Evolutionary conservation across 2,797 vertebrate genomes (phyloP), one percentile per base, ranked within the genome.

Genomic region (Intellagama lesueurii): DNA sequence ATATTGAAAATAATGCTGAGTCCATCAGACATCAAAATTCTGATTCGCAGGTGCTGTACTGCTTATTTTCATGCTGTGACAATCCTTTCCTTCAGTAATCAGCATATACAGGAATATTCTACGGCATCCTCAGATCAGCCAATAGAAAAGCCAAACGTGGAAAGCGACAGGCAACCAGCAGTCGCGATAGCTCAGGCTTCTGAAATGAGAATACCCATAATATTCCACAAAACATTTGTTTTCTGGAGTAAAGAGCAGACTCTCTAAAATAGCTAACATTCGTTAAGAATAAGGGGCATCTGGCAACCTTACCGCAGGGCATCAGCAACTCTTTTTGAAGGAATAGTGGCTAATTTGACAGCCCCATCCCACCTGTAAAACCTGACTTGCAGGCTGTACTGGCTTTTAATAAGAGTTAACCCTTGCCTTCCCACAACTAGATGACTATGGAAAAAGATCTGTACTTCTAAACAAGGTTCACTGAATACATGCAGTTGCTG

Each of bases 311-410:
- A 90, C 89, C 85, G 32, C 47, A 90, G 72, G 85, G 89, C 72
- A 90, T 44, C 73, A 76, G 72, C 26, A 52, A 76, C 72, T 83
- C 72, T 32, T 83, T 90, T 82, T 77, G 84, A 90, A 86, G 79
- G 80, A 86, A 86, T 72, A 32, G n/a, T 77, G 72, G 60, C 64
- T 86, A 86, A 86, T 81, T 82, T 86, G 79, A 82, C 44, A 70
- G 77, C 32, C 79, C 44, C 32, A 90, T 69, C 72, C 84, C 85
- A 90, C 89, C 85, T 90, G 89, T 86, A 87, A 86, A 90, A 90
- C 89, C 85, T 76, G 89, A 86, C 72, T 86, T 69, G 47, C 89
- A 90, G 60, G 84, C 72, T 86, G 28, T 7, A n/a, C 79, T 81
- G 35, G 64, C 70, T 47, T 86, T 76, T 30, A 35, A 70, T n/a